A percentile compares a stretch with the other conserved stretches of the same genome.
These are phyloP conservation scores for Phallusia fumigata DNA, from an alignment of 23 tunicate genomes.

Conservation along the genomic window DNA sequence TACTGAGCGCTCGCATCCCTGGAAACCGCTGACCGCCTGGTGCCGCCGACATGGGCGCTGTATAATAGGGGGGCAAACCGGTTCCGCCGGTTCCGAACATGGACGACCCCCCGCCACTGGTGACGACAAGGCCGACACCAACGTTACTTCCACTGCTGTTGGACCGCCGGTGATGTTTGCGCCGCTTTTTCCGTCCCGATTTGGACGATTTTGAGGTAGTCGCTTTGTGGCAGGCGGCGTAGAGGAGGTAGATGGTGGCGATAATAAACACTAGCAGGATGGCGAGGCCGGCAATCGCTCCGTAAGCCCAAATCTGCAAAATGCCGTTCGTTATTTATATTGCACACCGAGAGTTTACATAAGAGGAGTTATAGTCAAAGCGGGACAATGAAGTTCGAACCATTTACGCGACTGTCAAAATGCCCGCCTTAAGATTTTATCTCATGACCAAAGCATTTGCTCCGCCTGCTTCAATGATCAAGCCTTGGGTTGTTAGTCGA, in stretches of 20 bases:
- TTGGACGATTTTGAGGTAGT: slow-evolving; percentile 20
- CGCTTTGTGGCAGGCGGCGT: slow-evolving; percentile 49
- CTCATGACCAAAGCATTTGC: too few species aligned
- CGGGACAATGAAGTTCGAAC: too few species aligned
- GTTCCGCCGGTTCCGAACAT: slow-evolving; percentile 41
- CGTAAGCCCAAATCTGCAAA: slow-evolving; percentile 83
- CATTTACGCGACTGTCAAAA: too few species aligned
- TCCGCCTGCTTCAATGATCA: too few species aligned
- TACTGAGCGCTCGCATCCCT: slow-evolving; percentile 20
- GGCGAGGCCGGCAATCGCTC: slow-evolving; percentile 73
- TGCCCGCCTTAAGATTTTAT: too few species aligned
- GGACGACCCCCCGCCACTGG: slow-evolving; percentile 39
- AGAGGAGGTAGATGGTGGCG: slow-evolving; percentile 56
- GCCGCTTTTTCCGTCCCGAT: background rate
- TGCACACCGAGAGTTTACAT: background rate
- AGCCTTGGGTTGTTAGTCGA: too few species aligned
- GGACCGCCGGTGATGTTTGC: slow-evolving; percentile 30
- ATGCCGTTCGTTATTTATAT: background rate
- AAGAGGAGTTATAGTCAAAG: too few species aligned
- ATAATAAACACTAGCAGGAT: slow-evolving; percentile 59
- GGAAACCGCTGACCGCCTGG: background rate
- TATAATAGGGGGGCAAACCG: slow-evolving; percentile 48
- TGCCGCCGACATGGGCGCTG: background rate
- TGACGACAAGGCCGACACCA: slow-evolving; percentile 64
- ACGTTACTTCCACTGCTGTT: slow-evolving; percentile 73